Evolutionary conservation across 2,888 invertebrate genomes (phyloP), one percentile per base, ranked within the genome.

Genomic region (Agrochola macilenta): DNA sequence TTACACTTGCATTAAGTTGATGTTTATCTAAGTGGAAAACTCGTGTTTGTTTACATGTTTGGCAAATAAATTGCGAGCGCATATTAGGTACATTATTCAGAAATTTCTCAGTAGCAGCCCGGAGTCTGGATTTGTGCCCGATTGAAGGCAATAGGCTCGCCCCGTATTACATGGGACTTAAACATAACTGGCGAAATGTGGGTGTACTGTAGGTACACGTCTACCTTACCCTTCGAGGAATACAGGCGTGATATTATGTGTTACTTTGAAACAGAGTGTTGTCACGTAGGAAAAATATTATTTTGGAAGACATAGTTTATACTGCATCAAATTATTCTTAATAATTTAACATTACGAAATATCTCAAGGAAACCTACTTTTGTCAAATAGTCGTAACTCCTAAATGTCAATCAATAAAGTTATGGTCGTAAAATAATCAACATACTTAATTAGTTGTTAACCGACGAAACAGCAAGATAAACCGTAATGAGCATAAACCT

Each of bases 351-450:
- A 60, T 77, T 7, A 2, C 46, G 35, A 79, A 66, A 61, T 49
- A 75, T 9, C 12, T 79, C 77, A 70, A 77, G 69, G 77, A 70
- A 77, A 79, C 39, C 70, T 17, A 49, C n/a, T 54, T 30, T 79
- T 26, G 30, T 35, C 12, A 35, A 35, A 52, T 26, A 61, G 60
- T 66, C 54, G 60, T 66, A 63, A 61, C 39, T 57, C 49, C 4
- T 68, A 79, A 79, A 79, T 79, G 82, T 49, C 79, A 79, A 30
- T 46, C 46, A 66, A 61, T 82, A 74, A 78, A 72, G 12, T 57
- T 35, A 20, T 43, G 17, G 12, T 35, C 2, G 0, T 63, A 4
- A 81, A 30, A 57, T 73, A 60, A 35, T 49, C 23, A 81, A n/a
- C 3, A 39, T 63, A 35, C 35, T 35, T 35, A 35, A 23, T 23